A percentile compares a stretch with the other conserved stretches of the same genome.
These are phyloP conservation scores for Acipenser transmontanus DNA, from an alignment of 2,797 vertebrate genomes.

Conservation along the genomic window DNA sequence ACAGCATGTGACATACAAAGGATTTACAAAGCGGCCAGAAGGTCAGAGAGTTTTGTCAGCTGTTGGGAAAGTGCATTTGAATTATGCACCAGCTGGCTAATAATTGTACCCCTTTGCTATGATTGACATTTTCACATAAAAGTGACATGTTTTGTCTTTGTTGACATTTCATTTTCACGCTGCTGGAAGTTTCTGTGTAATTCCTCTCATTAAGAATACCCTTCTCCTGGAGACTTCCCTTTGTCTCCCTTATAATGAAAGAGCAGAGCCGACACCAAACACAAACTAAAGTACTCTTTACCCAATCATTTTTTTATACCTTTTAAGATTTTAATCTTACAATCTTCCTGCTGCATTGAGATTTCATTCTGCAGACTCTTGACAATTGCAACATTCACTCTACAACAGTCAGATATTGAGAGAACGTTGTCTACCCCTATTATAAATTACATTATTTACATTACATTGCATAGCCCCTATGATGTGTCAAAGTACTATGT, in stretches of 20 bases:
- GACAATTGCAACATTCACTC: neutral
- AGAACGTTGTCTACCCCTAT: too few relatives aligned
- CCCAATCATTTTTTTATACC: constrained; percentile 55
- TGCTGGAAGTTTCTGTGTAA: constrained; percentile 24
- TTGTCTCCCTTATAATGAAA: constrained; percentile 36
- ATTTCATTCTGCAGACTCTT: neutral
- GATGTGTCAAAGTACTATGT: too few relatives aligned
- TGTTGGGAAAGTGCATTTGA: too few relatives aligned
- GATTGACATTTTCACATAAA: constrained; percentile 48
- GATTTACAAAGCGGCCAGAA: too few relatives aligned
- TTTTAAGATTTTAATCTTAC: constrained; percentile 35
- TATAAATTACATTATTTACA: too few relatives aligned
- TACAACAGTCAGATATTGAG: too few relatives aligned
- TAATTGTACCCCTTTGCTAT: constrained; percentile 37
- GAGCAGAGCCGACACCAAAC: constrained; percentile 45
- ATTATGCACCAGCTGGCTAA: neutral
- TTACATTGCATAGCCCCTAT: too few relatives aligned
- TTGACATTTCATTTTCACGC: constrained; percentile 49
- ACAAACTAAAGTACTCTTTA: constrained; percentile 32
- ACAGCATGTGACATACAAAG: too few relatives aligned
- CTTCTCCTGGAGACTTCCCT: constrained; percentile 11
- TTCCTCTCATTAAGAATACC: neutral
- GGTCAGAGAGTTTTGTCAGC: too few relatives aligned
- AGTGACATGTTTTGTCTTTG: constrained; percentile 46
- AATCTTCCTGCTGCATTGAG: constrained; percentile 34